Base-by-base conservation (phyloP, 2,888 invertebrate genomes). In the Onthophagus sagittarius region DNA sequence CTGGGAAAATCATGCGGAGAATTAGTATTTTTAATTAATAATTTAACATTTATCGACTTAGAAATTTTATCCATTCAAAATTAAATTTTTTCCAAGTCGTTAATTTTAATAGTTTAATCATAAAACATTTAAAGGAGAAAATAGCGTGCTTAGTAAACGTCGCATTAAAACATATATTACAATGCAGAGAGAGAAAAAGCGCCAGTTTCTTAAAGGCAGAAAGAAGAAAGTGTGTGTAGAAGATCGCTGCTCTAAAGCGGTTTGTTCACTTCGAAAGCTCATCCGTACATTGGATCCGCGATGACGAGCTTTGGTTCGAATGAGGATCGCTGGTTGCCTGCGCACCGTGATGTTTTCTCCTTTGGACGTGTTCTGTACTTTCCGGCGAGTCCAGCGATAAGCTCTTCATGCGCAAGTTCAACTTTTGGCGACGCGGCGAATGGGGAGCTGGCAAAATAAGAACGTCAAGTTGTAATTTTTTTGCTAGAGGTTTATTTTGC, bases 371-470 rank as follows among this genome's bases (percentile, higher is more conserved):
- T 85, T 96, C 95, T 76, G 94, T 92, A 81, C 95, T 95, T 86
- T 98, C 98, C 77, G 97, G 97, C 39, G 97, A 97, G 86, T 98
- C 98, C 90, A 98, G 88, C 76, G 97, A 98, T 82, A 98, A 91
- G 85, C 97, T 97, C 91, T 98, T 98, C 98, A 98, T 98, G 85
- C 97, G 92, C 86, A 97, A 92, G 88, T 97, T 97, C 87, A 98
- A 90, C 89, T 97, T 95, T 89, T 97, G 96, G 77, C 96, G 93
- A 84, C 97, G 92, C 83, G 97, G 97, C 86, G 97, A 97, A 87
- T 97, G 97, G 81, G 96, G 97, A 85, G 96, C 96, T 96, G 78
- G 70, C 72, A 65, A 76, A 73, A 71, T 33, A 73, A 31, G 71
- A 67, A 67, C 39, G 39, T 53, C 39, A 53, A 53, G 1, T 53